Conservation (phyloP, 2,797 vertebrate genomes). For the Argyrosomus regius region DNA sequence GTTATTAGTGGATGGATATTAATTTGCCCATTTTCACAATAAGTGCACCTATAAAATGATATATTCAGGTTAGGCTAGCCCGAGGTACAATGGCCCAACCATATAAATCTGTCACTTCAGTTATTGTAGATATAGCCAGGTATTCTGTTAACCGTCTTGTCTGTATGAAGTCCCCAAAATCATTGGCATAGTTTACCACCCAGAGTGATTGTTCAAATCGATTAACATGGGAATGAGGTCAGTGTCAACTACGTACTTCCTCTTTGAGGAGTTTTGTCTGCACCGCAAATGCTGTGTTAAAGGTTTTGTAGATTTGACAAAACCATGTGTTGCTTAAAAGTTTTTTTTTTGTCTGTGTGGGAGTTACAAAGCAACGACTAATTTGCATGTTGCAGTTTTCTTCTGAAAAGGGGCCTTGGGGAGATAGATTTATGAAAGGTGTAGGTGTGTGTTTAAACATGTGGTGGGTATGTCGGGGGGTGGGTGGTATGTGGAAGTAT, state of each 20-base stretch:
- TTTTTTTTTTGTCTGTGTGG: conserved; percentile 27
- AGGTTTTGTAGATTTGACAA: background rate
- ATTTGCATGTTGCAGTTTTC: conserved; percentile 59
- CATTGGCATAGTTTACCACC: too few relatives aligned
- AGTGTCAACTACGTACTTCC: background rate
- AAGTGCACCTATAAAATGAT: too few relatives aligned
- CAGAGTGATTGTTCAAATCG: too few relatives aligned
- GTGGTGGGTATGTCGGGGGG: conserved; percentile 32
- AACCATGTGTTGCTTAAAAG: conserved; percentile 11
- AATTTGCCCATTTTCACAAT: too few relatives aligned
- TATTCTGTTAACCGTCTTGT: too few relatives aligned
- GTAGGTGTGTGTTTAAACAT: conserved; percentile 52
- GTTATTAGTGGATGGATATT: too few relatives aligned
- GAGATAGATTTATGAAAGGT: background rate
- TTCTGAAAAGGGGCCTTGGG: conserved; percentile 6
- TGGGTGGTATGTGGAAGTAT: conserved; percentile 16
- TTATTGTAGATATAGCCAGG: too few relatives aligned
- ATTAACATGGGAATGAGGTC: too few relatives aligned
- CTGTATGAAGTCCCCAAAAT: too few relatives aligned
- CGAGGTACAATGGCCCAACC: too few relatives aligned
- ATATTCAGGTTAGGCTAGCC: too few relatives aligned
- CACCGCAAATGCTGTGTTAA: background rate
- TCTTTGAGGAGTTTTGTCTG: background rate
- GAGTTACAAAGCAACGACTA: conserved; percentile 8
- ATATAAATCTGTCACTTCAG: too few relatives aligned